Conservation (phyloP, 2,113 vertebrate genomes). For the Limnothrissa miodon region DNA sequence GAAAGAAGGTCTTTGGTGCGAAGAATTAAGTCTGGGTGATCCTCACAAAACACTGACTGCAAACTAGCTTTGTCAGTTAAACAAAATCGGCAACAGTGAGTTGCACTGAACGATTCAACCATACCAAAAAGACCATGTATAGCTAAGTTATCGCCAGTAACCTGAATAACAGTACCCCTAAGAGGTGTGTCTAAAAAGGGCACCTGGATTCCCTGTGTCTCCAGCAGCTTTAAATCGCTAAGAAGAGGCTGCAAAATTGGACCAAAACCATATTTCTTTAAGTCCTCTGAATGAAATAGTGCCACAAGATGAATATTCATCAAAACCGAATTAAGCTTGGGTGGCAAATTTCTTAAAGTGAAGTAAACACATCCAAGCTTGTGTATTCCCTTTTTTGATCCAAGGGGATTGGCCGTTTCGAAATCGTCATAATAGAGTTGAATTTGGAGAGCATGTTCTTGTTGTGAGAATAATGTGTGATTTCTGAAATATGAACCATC, state of each 20-base stretch:
- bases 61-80: too few relatives aligned
- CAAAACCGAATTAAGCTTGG: slow-evolving; percentile 31
- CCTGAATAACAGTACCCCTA: slow-evolving; percentile 19
- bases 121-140: slow-evolving; percentile 36
- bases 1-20: slow-evolving; percentile 24
- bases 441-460: slow-evolving; percentile 32
- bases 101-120: too few relatives aligned
- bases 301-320: slow-evolving; percentile 39
- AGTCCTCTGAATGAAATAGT: slow-evolving; percentile 32
- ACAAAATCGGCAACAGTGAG: too few relatives aligned
- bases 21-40: too few relatives aligned
- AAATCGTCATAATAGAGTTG: slow-evolving; percentile 26
- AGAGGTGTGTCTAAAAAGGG: slow-evolving; percentile 30
- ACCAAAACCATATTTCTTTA: slow-evolving; percentile 42
- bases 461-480: slow-evolving; percentile 29
- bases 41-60: too few relatives aligned
- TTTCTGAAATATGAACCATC: slow-evolving; percentile 20
- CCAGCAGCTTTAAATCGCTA: slow-evolving; percentile 34
- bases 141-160: slow-evolving; percentile 30
- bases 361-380: slow-evolving; percentile 39
- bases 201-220: slow-evolving; percentile 26
- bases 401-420: slow-evolving; percentile 23
- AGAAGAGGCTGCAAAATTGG: slow-evolving; percentile 35
- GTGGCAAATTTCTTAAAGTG: slow-evolving; percentile 34
- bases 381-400: slow-evolving; percentile 34